Percentiles rank a stretch among this genome's conserved stretches.
Evolutionary conservation across 1,140 invertebrate species (phyloP).

Genomic region (Meloidogyne hapla): DNA sequence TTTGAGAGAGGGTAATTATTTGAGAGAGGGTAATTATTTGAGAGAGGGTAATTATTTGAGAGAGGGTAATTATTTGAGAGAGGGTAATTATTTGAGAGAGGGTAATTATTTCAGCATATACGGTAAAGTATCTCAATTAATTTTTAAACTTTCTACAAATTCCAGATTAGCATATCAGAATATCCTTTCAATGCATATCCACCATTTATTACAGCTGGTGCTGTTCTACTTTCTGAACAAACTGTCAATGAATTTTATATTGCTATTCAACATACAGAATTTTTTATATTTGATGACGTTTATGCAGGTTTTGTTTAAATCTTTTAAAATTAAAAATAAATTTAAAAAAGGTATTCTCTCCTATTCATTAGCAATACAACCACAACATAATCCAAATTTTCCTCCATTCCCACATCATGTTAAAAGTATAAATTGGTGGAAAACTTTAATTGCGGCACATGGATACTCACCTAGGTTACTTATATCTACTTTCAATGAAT

Average conservation of each 20-base stretch:
- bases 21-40: too few relatives aligned
- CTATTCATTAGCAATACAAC: constrained; percentile 36
- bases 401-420: neutral
- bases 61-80: too few relatives aligned
- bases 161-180: constrained; percentile 25
- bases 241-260: constrained; percentile 51
- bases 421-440: neutral
- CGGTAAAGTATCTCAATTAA: too few relatives aligned
- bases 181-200: constrained; percentile 56
- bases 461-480: constrained; percentile 1
- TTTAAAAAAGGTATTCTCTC: constrained; percentile 49
- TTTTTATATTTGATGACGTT: constrained; percentile 57
- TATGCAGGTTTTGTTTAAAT: constrained; percentile 41
- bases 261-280: constrained; percentile 44
- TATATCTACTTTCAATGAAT: neutral
- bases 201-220: constrained; percentile 59
- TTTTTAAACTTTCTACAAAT: neutral
- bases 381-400: constrained; percentile 34
- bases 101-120: too few relatives aligned
- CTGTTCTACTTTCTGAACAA: constrained; percentile 49
- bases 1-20: too few relatives aligned
- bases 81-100: too few relatives aligned
- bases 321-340: neutral
- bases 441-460: constrained; percentile 8
- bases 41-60: too few relatives aligned